Percentiles rank a stretch among this genome's conserved stretches.
Conservation (phyloP, 1,140 invertebrate species). For the Phymastichus coffea region DNA sequence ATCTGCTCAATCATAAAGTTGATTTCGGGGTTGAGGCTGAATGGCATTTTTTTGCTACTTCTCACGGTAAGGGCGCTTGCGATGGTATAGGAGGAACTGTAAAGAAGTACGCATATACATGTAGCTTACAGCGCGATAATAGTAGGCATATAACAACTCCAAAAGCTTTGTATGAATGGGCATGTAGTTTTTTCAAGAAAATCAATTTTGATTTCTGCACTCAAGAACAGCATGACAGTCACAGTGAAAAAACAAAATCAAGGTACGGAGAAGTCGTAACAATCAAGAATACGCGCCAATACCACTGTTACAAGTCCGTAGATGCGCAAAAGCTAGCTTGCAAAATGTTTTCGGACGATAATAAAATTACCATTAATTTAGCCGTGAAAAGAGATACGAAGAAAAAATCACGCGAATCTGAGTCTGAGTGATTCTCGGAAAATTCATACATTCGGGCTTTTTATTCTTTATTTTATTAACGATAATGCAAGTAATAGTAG, state of each 20-base stretch:
- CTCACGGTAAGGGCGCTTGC: constrained; percentile 39
- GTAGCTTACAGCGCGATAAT: constrained; percentile 29
- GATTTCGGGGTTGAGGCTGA: constrained; percentile 35
- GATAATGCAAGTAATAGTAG: too few relatives aligned
- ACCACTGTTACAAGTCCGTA: too few relatives aligned
- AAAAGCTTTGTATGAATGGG: too few relatives aligned
- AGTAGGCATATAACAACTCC: constrained; percentile 1
- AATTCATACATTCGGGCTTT: too few relatives aligned
- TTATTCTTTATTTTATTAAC: too few relatives aligned
- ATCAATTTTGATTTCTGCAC: constrained; percentile 20
- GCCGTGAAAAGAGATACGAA: not conserved
- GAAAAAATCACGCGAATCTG: too few relatives aligned
- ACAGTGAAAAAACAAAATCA: not conserved
- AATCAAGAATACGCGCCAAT: constrained; percentile 21
- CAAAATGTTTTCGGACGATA: constrained; percentile 10
- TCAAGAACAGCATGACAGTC: constrained; percentile 10
- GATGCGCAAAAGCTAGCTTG: not conserved
- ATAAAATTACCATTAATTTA: not conserved
- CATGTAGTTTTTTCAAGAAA: constrained; percentile 22
- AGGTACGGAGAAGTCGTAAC: not conserved
- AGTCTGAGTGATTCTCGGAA: too few relatives aligned
- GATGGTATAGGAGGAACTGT: constrained; percentile 35
- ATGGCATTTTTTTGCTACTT: constrained; percentile 43
- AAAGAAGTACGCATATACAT: constrained; percentile 29
- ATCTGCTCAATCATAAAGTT: constrained; percentile 26